Evolutionary conservation across 2,113 vertebrate genomes (phyloP).

Genomic region (Helogale parvula): DNA sequence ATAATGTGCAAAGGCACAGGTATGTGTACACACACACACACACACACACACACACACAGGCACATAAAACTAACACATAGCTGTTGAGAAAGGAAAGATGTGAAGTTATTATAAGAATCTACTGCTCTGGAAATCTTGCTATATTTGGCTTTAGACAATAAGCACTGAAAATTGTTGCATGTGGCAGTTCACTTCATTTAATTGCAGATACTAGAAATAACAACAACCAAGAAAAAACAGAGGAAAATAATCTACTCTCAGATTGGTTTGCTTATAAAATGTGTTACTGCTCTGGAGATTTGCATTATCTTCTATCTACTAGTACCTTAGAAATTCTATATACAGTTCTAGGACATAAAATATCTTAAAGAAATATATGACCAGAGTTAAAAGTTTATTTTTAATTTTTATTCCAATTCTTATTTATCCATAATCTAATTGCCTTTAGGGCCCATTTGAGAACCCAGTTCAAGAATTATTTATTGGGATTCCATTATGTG

Average conservation of each 20-base stretch:
- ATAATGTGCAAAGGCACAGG: constrained; percentile 1
- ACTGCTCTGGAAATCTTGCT: constrained; percentile 50
- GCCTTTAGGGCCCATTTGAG: not conserved
- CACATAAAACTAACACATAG: not conserved
- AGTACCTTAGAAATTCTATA: not conserved
- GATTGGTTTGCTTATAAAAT: not conserved
- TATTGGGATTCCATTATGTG: not conserved
- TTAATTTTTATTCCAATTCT: constrained; percentile 21
- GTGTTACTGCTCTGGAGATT: not conserved
- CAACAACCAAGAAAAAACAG: not conserved
- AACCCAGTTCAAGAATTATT: constrained; percentile 19
- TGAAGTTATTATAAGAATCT: not conserved
- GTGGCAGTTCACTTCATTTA: constrained; percentile 32
- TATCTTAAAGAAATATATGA: not conserved
- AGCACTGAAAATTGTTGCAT: constrained; percentile 50
- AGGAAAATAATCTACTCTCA: not conserved
- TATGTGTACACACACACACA: not conserved
- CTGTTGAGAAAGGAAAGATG: constrained; percentile 37
- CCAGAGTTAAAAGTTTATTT: constrained; percentile 14
- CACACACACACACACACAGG: not conserved
- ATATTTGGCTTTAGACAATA: constrained; percentile 53
- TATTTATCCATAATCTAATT: not conserved
- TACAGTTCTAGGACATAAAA: too few species aligned
- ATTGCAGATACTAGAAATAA: constrained; percentile 63
- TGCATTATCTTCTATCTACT: not conserved